Base-by-base conservation (phyloP, 2,113 vertebrate genomes). In the Rhabdomys dilectus region DNA sequence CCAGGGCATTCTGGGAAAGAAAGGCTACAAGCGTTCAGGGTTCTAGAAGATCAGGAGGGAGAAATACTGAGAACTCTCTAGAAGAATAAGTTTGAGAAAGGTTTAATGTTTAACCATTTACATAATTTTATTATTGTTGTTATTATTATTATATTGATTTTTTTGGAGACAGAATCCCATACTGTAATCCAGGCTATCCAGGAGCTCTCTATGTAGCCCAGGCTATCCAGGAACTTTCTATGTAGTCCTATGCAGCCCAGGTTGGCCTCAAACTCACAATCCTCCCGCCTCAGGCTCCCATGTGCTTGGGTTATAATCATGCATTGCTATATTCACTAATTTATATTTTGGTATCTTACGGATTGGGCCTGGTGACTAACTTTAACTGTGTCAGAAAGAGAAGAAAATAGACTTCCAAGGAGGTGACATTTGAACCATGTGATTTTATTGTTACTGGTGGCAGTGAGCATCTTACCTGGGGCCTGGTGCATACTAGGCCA, bases 71-170 rank as follows among this genome's bases (percentile, higher is more conserved):
- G 64, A 68, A 34, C 64, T 31, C 31, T 68, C 64, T 68, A 68
- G 29, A 31, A 66, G 64, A 68, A 68, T 68, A 34, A 68, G 31
- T 34, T 34, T 68, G 66, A 13, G 31, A 62, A 62, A 91, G 7
- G 58, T 86, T 91, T 86, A 94, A 95, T 68, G 34, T 86, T 82
- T 81, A 45, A 86, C 86, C n/a, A 70, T 89, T 82, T 86, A 39
- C 29, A 51, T 70, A 7, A 51, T 88, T 88, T 53, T 53, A 53
- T 53, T 70, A 16, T 34, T 53, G 11, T 13, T 66, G 5, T 86
- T 60, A 3, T n/a, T 48, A 68, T 68, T 21, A 51, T 68, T 42
- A 73, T 73, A 36, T 22, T 87, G 64, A 70, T 70, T 70, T 78
- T 77, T 51, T 51, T 45, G 45, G 82, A 64, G 39, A 53, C 6